Evolutionary conservation across 53 echinoderm and acorn worm species (phyloP).

Genomic region (Arbacia lixula): DNA sequence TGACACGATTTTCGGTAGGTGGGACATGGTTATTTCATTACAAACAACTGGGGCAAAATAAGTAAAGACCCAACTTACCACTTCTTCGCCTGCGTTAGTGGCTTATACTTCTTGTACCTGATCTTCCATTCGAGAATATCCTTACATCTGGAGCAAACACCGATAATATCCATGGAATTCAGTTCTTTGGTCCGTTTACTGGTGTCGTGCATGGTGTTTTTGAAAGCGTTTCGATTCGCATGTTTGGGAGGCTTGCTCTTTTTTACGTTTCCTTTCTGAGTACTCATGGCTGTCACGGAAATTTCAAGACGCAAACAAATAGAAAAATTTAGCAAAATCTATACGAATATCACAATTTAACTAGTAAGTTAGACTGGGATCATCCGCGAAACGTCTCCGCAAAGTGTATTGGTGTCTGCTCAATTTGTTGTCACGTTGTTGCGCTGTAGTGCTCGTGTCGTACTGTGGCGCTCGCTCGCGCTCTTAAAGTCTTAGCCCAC

Average conservation of each 20-base stretch:
- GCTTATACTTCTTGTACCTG: conserved; percentile 92
- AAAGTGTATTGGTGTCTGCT: too few relatives aligned
- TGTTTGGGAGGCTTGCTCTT: conserved; percentile 74
- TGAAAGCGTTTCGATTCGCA: conserved; percentile 68
- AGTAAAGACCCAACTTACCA: conserved; percentile 70
- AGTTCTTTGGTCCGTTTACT: conserved; percentile 70
- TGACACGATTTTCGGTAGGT: conserved; percentile 11
- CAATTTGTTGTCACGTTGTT: too few relatives aligned
- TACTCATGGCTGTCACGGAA: too few relatives aligned
- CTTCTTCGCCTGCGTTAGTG: conserved; percentile 80
- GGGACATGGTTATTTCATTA: background rate
- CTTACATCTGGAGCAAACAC: conserved; percentile 73
- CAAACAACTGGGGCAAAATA: background rate
- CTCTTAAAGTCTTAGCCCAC: too few relatives aligned
- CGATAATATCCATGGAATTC: conserved; percentile 74
- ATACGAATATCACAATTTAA: too few relatives aligned
- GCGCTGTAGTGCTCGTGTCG: too few relatives aligned
- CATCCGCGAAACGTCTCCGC: too few relatives aligned
- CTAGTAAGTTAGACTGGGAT: too few relatives aligned
- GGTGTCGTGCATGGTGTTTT: conserved; percentile 85
- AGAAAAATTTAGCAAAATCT: too few relatives aligned
- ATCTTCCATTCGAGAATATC: conserved; percentile 91
- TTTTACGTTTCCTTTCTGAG: conserved; percentile 76
- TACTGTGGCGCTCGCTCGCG: too few relatives aligned
- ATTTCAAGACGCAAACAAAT: too few relatives aligned